Conservation (phyloP, 1,140 invertebrate genomes). For the Adelges cooleyi region DNA sequence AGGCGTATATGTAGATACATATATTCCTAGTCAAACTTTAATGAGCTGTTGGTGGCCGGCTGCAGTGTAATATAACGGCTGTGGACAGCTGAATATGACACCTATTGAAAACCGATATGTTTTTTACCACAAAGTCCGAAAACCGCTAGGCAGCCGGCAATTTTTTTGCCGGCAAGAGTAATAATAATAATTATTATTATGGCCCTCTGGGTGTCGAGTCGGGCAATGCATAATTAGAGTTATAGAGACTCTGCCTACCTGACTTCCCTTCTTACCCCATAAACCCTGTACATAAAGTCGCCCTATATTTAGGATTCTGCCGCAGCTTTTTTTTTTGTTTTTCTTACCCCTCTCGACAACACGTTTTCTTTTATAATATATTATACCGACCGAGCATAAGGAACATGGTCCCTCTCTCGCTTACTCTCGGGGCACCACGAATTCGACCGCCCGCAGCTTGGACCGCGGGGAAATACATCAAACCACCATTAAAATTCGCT, state of each 20-base stretch:
- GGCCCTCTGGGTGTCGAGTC: not conserved
- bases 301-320: not conserved
- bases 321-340: not conserved
- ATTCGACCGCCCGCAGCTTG: not conserved
- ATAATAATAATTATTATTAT: too few relatives aligned
- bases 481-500: conserved; percentile 23
- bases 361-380: not conserved
- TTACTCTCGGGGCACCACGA: not conserved
- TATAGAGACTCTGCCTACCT: not conserved
- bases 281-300: not conserved
- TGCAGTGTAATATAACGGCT: too few relatives aligned
- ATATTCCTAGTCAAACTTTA: too few relatives aligned
- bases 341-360: not conserved
- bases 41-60: too few relatives aligned
- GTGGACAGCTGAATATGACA: too few relatives aligned
- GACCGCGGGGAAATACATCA: conserved; percentile 10
- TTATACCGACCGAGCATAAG: conserved; percentile 9
- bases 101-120: too few relatives aligned
- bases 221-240: conserved; percentile 3
- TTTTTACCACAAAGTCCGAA: too few relatives aligned
- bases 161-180: too few relatives aligned
- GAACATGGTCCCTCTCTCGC: not conserved
- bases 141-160: too few relatives aligned
- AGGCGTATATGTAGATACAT: too few relatives aligned
- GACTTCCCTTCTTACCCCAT: not conserved